phyloP scores from a whole-genome alignment of 2,797 vertebrate genomes.

The Phrynocephalus guinanensis region DNA sequence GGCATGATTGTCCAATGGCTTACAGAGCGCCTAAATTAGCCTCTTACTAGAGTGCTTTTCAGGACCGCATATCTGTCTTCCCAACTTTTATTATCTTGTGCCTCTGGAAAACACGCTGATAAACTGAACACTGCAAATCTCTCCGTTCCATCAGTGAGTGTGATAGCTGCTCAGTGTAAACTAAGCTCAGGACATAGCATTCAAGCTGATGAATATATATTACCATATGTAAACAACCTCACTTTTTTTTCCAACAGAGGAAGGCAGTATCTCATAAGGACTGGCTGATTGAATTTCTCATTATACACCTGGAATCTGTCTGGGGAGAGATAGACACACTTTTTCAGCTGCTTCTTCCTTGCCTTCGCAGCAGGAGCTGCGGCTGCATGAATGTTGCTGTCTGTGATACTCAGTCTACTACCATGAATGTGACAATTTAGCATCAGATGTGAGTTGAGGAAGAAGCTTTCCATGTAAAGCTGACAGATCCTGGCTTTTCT shows the following conservation, averaged over 20 bases:
- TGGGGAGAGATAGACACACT: neutral
- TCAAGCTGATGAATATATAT: neutral
- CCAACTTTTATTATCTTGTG: slow-evolving; percentile 22
- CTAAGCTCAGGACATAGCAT: slow-evolving; percentile 1
- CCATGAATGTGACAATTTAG: slow-evolving; percentile 36
- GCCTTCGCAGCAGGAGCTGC: slow-evolving; percentile 13
- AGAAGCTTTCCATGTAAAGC: neutral
- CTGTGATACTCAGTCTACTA: slow-evolving; percentile 36
- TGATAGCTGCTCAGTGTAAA: slow-evolving; percentile 1
- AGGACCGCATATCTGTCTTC: neutral
- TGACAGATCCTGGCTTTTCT: slow-evolving; percentile 11
- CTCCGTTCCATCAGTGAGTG: neutral
- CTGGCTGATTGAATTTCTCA: neutral
- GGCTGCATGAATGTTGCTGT: neutral
- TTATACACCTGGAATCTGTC: neutral
- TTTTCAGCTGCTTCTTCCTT: slow-evolving; percentile 20
- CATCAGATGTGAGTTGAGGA: slow-evolving; percentile 19
- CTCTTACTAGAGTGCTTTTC: slow-evolving; percentile 5
- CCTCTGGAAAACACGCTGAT: slow-evolving; percentile 26
- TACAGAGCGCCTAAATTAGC: neutral
- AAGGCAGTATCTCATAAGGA: slow-evolving; percentile 2
- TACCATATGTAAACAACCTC: neutral
- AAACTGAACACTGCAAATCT: slow-evolving; percentile 22
- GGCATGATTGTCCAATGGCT: neutral
- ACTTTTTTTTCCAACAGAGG: neutral